Percentiles rank a stretch among this genome's conserved stretches.
Conservation (phyloP, 2,113 vertebrate genomes). For the Meleagris gallopavo region DNA sequence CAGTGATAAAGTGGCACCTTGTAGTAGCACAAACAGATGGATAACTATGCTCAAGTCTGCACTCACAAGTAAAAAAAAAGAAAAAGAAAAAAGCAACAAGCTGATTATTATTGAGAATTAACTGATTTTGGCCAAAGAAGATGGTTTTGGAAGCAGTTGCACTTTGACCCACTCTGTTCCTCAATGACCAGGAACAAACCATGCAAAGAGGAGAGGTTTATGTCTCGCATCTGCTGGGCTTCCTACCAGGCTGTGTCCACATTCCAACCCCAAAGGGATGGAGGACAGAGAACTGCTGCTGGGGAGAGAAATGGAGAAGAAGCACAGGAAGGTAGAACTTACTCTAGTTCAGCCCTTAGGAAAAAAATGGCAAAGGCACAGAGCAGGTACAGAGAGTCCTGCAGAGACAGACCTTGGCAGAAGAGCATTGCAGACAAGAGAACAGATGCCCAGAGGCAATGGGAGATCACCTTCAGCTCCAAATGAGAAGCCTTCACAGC, state of each 20-base stretch:
- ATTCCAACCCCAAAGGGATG: neutral
- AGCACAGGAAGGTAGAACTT: neutral
- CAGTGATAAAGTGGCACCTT: neutral
- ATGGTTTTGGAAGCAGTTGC: neutral
- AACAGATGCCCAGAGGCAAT: neutral
- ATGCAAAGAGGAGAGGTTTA: neutral
- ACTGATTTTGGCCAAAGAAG: neutral
- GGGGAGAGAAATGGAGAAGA: neutral
- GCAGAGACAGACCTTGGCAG: neutral
- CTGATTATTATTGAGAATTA: neutral
- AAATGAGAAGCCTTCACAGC: fast-evolving
- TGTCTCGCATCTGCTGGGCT: neutral
- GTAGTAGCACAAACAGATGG: neutral
- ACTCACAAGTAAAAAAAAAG: neutral
- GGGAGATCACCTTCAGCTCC: neutral
- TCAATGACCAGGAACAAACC: neutral
- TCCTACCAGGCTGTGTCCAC: neutral
- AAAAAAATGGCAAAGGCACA: neutral
- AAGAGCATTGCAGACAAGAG: neutral
- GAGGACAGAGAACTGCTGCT: fast-evolving
- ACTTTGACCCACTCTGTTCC: neutral
- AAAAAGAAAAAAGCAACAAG: neutral
- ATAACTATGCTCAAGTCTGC: neutral
- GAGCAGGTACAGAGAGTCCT: neutral
- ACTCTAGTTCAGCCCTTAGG: neutral